Base-by-base conservation (phyloP, 1,140 invertebrate genomes). In the Microplitis mediator region DNA sequence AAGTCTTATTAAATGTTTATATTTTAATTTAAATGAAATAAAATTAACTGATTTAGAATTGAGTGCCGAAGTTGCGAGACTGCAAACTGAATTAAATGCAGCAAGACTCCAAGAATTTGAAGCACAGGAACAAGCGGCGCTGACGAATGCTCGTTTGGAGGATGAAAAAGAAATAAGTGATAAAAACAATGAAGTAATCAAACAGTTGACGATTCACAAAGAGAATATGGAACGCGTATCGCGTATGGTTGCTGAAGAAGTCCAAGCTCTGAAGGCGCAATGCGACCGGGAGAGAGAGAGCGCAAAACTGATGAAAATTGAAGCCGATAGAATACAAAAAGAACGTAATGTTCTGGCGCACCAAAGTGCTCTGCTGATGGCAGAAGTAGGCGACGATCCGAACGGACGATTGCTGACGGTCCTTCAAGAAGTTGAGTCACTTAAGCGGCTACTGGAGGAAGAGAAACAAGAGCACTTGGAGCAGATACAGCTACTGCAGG, bases 51-150 rank as follows among this genome's bases (percentile, higher is more conserved):
- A 79, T 77, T 4, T 83, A 82, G 91, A 91, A 66, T 82, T 93
- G 11, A 92, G 90, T 69, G 83, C 86, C 63, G 90, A 92, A 79
- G 87, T 93, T 13, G 91, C 91, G 0, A 83, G 88, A 39, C 82
- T 93, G 14, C 92, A 93, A 82, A 90, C 92, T 0, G 91, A 93
- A 78, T 82, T 92, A 13, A 91, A 89, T 80, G 81, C 90, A 1
- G 89, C 90, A 0, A 88, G 89, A 23, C 85, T 93, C 52, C 89
- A 90, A 62, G 92, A 93, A 84, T 93, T 93, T 73, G 92, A 93
- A 77, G 91, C 92, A 0, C 91, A 91, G 63, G 92, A 93, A 79
- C 86, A 90, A 74, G 82, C 85, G 2, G 81, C 83, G 9, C 80
- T 86, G 4, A 73, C 88, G 11, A 84, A 84, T 0, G 78, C 84